Evolutionary conservation across 92 coral and sea anemone species (phyloP), one percentile per base, ranked within the genome.

Genomic region (Porites lobata): DNA sequence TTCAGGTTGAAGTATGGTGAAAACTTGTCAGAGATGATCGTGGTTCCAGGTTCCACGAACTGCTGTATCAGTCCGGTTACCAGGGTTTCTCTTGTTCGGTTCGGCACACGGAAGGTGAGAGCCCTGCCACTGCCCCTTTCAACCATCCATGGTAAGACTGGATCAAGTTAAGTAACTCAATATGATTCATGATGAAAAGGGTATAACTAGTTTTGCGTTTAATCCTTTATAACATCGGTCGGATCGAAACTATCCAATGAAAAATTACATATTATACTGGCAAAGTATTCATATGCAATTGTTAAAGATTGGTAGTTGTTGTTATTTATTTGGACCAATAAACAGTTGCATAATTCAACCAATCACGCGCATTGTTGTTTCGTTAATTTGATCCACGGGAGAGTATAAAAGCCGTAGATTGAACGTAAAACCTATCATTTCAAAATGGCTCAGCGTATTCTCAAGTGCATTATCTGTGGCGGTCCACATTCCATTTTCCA

Each of bases 81-180:
- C 26, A 65, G 69, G 26, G 69, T 65, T 12, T 65, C 69, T 65
- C 69, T 17, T 65, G 69, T 65, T 65, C 69, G 19, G 69, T 65
- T 21, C 69, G 26, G 20, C 17, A 65, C 69, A 9, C 69, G 69
- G 26, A 65, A 65, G 69, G 26, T 65, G 69, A 65, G 69, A 65
- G 69, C 69, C 19, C 69, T 65, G 26, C 69, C 69, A 65, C 69
- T 65, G 69, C 6, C 20, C 17, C 69, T 65, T 65, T 65, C 69
- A 65, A 65, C 69, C 69, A 65, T 65, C 17, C 69, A 50, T 73
- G 61, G 78, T 9, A 73, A 56, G 59, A 43, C 19, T 73, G 78
- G 78, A 76, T 76, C 80, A 76, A 76, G 65, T 63, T 76, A 57
- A 76, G 80, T 20, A 52, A 52, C 57, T 52, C 57, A 52, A 52